A percentile compares a stretch with the other conserved stretches of the same genome.
phyloP scores from a whole-genome alignment of 2,888 invertebrate species.

The Xiphydria camelus region DNA sequence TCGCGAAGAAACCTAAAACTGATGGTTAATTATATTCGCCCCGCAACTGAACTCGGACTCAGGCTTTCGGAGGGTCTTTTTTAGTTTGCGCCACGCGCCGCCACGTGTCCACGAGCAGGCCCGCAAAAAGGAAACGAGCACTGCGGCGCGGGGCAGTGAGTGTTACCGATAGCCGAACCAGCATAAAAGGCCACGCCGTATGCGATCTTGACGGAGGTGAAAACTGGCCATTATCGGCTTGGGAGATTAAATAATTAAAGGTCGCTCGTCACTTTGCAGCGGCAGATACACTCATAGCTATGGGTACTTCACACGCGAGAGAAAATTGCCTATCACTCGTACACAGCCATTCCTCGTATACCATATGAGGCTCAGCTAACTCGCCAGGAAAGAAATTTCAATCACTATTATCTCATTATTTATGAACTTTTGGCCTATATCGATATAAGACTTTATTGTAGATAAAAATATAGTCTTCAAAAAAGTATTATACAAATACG shows the following conservation, averaged over 20 bases:
- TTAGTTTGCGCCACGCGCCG: slow-evolving; percentile 56
- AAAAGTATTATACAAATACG: too few species aligned
- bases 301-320: too few species aligned
- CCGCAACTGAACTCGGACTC: slow-evolving; percentile 23
- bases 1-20: slow-evolving; percentile 53
- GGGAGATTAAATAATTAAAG: background rate
- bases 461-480: too few species aligned
- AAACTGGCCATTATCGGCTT: background rate
- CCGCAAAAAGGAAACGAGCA: slow-evolving; percentile 49
- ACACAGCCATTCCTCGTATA: too few species aligned
- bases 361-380: too few species aligned
- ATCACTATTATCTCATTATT: too few species aligned
- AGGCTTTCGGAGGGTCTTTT: slow-evolving; percentile 39
- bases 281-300: too few species aligned
- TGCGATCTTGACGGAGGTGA: background rate
- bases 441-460: too few species aligned
- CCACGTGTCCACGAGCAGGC: slow-evolving; percentile 46
- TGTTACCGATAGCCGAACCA: slow-evolving; percentile 35
- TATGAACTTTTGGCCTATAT: too few species aligned
- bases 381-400: too few species aligned
- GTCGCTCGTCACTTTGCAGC: background rate
- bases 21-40: slow-evolving; percentile 56
- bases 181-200: background rate
- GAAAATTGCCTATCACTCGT: too few species aligned
- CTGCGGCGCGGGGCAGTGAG: slow-evolving; percentile 27